A percentile compares a stretch with the other conserved stretches of the same genome.
Conservation (phyloP, 1,140 invertebrate genomes). For the Elymnias hypermnestra region DNA sequence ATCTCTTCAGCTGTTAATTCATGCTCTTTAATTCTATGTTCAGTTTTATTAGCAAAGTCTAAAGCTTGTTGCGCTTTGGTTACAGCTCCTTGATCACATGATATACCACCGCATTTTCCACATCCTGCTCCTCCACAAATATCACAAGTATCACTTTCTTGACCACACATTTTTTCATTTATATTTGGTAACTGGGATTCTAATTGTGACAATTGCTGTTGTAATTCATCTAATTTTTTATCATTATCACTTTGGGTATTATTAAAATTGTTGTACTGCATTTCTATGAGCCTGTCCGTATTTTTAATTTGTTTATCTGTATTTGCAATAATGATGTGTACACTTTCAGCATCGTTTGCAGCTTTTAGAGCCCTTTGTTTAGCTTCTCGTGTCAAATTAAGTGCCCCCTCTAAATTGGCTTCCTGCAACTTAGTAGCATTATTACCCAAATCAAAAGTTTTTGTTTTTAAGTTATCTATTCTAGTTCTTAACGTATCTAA, state of each 20-base stretch:
- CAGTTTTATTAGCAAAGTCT: constrained; percentile 89
- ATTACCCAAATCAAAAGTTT: constrained; percentile 85
- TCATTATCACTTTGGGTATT: constrained; percentile 83
- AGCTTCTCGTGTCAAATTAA: constrained; percentile 90
- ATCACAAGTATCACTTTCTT: constrained; percentile 91
- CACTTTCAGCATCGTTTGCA: constrained; percentile 82
- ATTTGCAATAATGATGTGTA: constrained; percentile 79
- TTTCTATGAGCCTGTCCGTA: constrained; percentile 87
- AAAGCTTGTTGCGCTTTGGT: constrained; percentile 91
- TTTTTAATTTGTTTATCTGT: constrained; percentile 89
- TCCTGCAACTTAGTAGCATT: constrained; percentile 95
- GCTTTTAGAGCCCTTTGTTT: constrained; percentile 83
- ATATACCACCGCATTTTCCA: constrained; percentile 91
- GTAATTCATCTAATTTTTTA: constrained; percentile 77
- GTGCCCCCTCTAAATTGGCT: constrained; percentile 94
- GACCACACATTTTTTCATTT: constrained; percentile 94
- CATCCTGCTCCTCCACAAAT: constrained; percentile 97
- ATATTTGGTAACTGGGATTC: constrained; percentile 87
- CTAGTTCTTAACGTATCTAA: constrained; percentile 85
- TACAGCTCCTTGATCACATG: constrained; percentile 92
- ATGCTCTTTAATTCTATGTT: constrained; percentile 86
- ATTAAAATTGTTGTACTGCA: constrained; percentile 82
- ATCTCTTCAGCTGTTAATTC: constrained; percentile 84
- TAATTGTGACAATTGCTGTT: constrained; percentile 80
- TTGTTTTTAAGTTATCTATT: constrained; percentile 83